A percentile compares a stretch with the other conserved stretches of the same genome.
These are phyloP conservation scores for Polypedilum vanderplanki DNA, from an alignment of 1,140 invertebrate species.

Conservation along the genomic window DNA sequence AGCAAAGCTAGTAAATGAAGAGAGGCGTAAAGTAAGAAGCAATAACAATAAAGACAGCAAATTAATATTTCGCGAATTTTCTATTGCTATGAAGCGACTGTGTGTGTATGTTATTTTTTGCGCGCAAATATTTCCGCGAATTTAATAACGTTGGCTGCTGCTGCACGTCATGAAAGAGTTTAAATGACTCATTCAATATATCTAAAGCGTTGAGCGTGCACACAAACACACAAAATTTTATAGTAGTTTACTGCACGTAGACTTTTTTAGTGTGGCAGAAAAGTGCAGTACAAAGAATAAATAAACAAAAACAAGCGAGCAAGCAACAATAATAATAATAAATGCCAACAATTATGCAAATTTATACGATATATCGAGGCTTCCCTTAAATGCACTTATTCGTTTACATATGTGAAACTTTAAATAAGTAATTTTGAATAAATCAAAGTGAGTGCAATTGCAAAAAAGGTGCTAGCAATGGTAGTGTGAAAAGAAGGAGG, in stretches of 20 bases:
- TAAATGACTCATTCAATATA: neutral
- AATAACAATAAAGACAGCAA: neutral
- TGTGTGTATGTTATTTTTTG: neutral
- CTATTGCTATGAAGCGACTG: neutral
- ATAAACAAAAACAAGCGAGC: too few species aligned
- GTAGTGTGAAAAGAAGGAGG: neutral
- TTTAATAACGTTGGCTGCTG: neutral
- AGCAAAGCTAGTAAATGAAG: too few species aligned
- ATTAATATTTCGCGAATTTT: neutral
- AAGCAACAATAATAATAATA: slow-evolving; percentile 2
- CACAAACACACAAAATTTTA: neutral
- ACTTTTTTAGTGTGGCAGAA: neutral
- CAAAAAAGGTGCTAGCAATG: neutral
- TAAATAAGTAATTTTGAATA: neutral
- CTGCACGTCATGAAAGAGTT: neutral
- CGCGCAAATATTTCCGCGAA: neutral
- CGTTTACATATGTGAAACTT: neutral
- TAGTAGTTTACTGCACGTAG: too few species aligned
- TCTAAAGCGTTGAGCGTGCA: neutral
- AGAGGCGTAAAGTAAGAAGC: neutral
- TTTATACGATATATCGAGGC: slow-evolving; percentile 18
- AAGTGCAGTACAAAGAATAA: neutral
- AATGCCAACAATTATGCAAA: slow-evolving; percentile 8
- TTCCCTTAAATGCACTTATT: slow-evolving; percentile 6
- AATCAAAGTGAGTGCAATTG: neutral